These are phyloP conservation scores for Tipula unca DNA, from an alignment of 2,888 invertebrate genomes.

Conservation along the genomic window DNA sequence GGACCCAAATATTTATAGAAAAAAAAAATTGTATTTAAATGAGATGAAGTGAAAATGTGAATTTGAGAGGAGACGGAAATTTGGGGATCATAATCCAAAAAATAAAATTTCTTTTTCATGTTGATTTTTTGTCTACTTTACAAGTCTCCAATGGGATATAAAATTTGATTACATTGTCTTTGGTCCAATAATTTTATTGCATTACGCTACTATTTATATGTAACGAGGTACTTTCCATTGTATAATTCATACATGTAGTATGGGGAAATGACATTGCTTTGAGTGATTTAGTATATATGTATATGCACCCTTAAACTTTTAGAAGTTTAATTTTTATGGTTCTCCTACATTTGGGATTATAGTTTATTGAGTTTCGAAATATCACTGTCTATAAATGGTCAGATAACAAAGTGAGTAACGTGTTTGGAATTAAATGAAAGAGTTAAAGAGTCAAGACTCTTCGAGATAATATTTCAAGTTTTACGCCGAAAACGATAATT, in stretches of 20 bases:
- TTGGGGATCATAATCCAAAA: background rate
- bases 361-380: background rate
- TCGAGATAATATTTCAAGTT: too few relatives aligned
- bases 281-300: background rate
- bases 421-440: too few relatives aligned
- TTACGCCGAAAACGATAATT: too few relatives aligned
- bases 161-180: constrained; percentile 19
- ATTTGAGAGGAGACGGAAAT: background rate
- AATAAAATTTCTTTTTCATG: constrained; percentile 9
- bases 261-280: background rate
- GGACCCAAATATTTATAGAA: background rate
- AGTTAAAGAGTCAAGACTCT: too few relatives aligned
- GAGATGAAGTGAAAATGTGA: constrained; percentile 8
- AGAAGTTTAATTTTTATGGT: background rate
- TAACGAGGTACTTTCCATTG: background rate
- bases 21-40: background rate
- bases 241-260: background rate
- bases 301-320: background rate
- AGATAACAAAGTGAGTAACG: too few relatives aligned
- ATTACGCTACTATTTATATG: background rate
- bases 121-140: constrained; percentile 1
- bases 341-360: background rate
- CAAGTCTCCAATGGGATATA: constrained; percentile 16
- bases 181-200: constrained; percentile 9
- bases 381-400: background rate